phyloP scores from a whole-genome alignment of 2,888 invertebrate species.

The Ashinkailepas kermadecensis region DNA sequence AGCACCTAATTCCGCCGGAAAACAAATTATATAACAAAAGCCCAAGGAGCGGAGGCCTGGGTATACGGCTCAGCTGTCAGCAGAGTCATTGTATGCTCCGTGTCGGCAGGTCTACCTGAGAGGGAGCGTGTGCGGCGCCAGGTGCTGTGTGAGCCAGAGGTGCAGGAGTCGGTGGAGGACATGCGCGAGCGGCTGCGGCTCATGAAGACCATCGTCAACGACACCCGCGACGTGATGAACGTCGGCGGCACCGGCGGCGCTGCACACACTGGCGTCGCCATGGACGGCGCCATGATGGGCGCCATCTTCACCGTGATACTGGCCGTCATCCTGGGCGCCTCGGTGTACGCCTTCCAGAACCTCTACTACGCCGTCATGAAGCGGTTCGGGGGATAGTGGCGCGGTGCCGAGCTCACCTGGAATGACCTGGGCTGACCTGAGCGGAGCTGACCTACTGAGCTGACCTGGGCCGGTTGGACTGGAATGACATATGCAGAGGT shows the following conservation, averaged over 20 bases:
- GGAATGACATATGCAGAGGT: no score
- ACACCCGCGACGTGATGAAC: constrained; percentile 14
- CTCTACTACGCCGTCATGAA: constrained; percentile 33
- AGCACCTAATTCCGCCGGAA: no score
- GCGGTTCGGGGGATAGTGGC: neutral
- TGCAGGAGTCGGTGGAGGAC: constrained; percentile 5
- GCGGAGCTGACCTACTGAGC: no score
- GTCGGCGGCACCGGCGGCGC: no score
- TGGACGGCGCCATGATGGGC: constrained; percentile 27
- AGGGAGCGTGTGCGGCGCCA: neutral
- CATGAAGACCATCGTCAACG: constrained; percentile 14
- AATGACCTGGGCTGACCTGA: no score
- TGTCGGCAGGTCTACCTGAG: neutral
- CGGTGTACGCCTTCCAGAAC: constrained; percentile 29
- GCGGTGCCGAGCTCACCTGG: no score
- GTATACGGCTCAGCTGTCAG: no score
- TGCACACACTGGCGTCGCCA: neutral
- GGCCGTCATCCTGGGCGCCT: constrained; percentile 27
- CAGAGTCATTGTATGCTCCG: no score
- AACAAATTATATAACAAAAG: no score
- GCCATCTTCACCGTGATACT: constrained; percentile 27
- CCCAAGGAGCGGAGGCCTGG: no score
- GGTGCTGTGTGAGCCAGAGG: neutral
- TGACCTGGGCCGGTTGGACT: no score
- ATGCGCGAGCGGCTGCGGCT: neutral